phyloP scores from a whole-genome alignment of 2,888 invertebrate species.

The Tachina lurida region DNA sequence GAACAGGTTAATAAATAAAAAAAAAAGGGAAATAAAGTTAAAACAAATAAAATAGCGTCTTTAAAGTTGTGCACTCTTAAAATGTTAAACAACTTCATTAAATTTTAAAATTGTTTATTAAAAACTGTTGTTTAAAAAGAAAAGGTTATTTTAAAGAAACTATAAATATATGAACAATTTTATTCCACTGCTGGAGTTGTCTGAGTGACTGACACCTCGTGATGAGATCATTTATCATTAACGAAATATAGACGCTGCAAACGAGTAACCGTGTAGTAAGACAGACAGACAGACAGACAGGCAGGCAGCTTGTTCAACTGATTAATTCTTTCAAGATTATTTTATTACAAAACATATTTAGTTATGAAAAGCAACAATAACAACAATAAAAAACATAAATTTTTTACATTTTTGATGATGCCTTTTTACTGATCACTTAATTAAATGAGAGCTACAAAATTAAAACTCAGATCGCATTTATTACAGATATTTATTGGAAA shows the following conservation, averaged over 20 bases:
- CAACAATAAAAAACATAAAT: constrained; percentile 1
- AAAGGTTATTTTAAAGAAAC: constrained; percentile 2
- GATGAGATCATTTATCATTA: constrained; percentile 81
- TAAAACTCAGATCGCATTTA: constrained; percentile 32
- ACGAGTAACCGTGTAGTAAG: no score
- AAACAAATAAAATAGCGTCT: constrained; percentile 40
- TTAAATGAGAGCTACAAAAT: constrained; percentile 59
- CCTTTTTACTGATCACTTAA: constrained; percentile 67
- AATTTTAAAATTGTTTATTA: constrained; percentile 38
- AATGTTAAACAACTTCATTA: constrained; percentile 57
- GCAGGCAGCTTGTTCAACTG: constrained; percentile 40
- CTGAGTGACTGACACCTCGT: constrained; percentile 78
- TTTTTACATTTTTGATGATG: constrained; percentile 63
- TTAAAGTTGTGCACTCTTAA: constrained; percentile 41
- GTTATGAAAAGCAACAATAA: background rate
- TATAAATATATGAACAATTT: constrained; percentile 73
- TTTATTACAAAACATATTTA: constrained; percentile 55
- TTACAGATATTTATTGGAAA: constrained; percentile 20
- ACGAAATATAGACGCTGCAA: background rate
- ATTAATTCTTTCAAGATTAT: constrained; percentile 63
- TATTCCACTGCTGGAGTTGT: constrained; percentile 54
- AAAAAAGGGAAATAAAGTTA: background rate
- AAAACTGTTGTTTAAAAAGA: constrained; percentile 10
- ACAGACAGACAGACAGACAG: background rate
- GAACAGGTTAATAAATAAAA: constrained; percentile 1